These are phyloP conservation scores for Chascanopsetta lugubris DNA, from an alignment of 2,113 vertebrate genomes.

Conservation along the genomic window DNA sequence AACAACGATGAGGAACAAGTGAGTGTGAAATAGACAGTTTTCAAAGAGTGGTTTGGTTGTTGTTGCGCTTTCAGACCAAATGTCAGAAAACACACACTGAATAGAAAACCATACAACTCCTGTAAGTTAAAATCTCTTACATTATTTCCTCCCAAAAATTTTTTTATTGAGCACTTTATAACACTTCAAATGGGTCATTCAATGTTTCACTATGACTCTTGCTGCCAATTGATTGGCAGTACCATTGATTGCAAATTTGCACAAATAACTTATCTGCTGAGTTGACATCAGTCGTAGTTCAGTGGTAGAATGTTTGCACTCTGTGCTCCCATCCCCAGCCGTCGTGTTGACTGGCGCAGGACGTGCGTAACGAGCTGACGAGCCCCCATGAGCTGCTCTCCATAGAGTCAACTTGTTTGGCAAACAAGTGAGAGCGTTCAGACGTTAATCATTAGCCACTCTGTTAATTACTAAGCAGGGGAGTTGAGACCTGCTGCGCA, in stretches of 20 bases:
- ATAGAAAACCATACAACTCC: too few relatives aligned
- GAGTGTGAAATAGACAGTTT: too few relatives aligned
- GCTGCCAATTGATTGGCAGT: slow-evolving; percentile 3
- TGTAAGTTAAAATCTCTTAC: too few relatives aligned
- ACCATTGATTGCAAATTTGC: background rate
- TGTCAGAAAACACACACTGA: too few relatives aligned
- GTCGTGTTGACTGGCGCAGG: slow-evolving; percentile 59
- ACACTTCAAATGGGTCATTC: background rate
- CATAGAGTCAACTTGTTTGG: slow-evolving; percentile 59
- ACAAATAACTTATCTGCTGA: slow-evolving; percentile 21
- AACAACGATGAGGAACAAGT: too few relatives aligned
- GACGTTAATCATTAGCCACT: slow-evolving; percentile 69
- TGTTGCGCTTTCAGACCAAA: too few relatives aligned
- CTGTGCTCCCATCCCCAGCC: slow-evolving; percentile 25
- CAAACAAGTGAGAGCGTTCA: slow-evolving; percentile 56
- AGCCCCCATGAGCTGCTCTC: slow-evolving; percentile 35
- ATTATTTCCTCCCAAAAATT: too few relatives aligned
- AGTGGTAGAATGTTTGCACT: slow-evolving; percentile 48
- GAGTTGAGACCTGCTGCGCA: background rate
- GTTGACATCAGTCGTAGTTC: background rate
- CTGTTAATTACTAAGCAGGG: slow-evolving; percentile 54
- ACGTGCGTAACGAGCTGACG: slow-evolving; percentile 38
- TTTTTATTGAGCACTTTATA: too few relatives aligned
- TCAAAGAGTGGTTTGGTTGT: too few relatives aligned
- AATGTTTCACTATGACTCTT: slow-evolving; percentile 2